These are phyloP conservation scores for Tachypleus tridentatus DNA, from an alignment of 1,140 invertebrate genomes.

Conservation along the genomic window DNA sequence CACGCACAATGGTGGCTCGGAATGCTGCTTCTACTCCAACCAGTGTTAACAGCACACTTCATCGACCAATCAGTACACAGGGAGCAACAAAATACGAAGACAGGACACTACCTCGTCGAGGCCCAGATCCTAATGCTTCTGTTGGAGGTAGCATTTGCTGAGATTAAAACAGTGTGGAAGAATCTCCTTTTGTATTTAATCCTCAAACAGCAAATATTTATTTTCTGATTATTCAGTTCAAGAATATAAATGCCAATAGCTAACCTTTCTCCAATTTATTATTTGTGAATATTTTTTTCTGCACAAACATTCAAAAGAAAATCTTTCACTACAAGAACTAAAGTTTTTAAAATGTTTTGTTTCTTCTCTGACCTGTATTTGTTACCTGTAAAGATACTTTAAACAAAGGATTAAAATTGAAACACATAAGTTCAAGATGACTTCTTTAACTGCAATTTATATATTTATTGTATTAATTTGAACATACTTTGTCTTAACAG, in stretches of 20 bases:
- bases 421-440: no score
- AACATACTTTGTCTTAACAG: no score
- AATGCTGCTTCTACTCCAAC: not conserved
- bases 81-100: conserved; percentile 84
- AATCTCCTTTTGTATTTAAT: conserved; percentile 17
- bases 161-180: conserved; percentile 20
- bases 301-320: not conserved
- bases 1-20: not conserved
- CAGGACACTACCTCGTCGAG: conserved; percentile 47
- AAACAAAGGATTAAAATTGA: no score
- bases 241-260: not conserved
- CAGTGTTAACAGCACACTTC: conserved; percentile 55
- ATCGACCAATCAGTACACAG: conserved; percentile 85
- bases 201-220: conserved; percentile 14
- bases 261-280: no score
- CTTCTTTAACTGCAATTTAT: no score
- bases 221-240: conserved; percentile 6
- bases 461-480: no score
- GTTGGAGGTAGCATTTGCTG: conserved; percentile 35
- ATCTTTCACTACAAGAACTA: conserved; percentile 7
- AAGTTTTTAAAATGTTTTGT: no score
- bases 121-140: conserved; percentile 38
- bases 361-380: no score
- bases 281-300: no score
- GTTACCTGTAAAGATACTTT: no score